These are phyloP conservation scores for Hirudo medicinalis DNA, from an alignment of 1,140 invertebrate species.

Conservation along the genomic window DNA sequence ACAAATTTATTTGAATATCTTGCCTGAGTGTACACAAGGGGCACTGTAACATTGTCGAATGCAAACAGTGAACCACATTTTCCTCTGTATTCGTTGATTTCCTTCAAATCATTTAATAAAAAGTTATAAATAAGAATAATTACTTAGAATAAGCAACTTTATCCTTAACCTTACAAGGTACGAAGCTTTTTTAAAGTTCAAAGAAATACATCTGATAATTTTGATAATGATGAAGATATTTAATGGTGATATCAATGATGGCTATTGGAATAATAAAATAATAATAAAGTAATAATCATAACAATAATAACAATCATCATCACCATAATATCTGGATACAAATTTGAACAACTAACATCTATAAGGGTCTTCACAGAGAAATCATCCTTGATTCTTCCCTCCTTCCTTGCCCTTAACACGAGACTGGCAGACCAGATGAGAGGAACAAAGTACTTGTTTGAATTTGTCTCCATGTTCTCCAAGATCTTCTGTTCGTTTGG, in stretches of 20 bases:
- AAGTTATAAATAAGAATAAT: neutral
- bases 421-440: slow-evolving; percentile 82
- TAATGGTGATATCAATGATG: too few relatives aligned
- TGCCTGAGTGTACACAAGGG: slow-evolving; percentile 93
- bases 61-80: slow-evolving; percentile 62
- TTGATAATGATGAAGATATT: too few relatives aligned
- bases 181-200: too few relatives aligned
- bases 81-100: slow-evolving; percentile 67
- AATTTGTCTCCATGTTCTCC: slow-evolving; percentile 63
- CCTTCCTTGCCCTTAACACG: slow-evolving; percentile 65
- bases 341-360: slow-evolving; percentile 54
- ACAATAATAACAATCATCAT: neutral
- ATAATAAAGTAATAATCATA: slow-evolving; percentile 22
- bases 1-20: neutral
- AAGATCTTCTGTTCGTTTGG: slow-evolving; percentile 58
- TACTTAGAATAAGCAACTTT: neutral
- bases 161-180: too few relatives aligned
- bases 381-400: slow-evolving; percentile 79
- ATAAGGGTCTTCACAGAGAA: slow-evolving; percentile 79
- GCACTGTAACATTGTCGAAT: slow-evolving; percentile 92
- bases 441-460: slow-evolving; percentile 84
- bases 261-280: slow-evolving; percentile 15
- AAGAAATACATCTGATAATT: too few relatives aligned
- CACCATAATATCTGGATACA: neutral
- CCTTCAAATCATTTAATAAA: slow-evolving; percentile 26